Conservation (phyloP, 64 coral and sea anemone genomes). For the Cladopsammia gracilis region DNA sequence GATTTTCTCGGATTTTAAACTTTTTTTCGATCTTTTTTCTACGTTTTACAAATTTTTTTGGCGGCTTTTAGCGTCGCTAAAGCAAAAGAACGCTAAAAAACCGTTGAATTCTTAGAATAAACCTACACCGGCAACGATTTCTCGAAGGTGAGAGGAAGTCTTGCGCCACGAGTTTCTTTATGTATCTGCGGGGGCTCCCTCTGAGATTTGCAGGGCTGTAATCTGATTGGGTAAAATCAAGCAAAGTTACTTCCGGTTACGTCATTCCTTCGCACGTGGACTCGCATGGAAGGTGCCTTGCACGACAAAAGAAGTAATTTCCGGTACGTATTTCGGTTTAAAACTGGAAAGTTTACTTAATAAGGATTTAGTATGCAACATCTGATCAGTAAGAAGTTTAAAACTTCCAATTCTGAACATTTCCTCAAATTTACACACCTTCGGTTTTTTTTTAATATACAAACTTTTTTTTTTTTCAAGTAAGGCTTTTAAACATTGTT, state of each 20-base stretch:
- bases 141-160: slow-evolving; percentile 84
- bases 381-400: no score
- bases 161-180: slow-evolving; percentile 60
- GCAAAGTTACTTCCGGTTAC: slow-evolving; percentile 61
- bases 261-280: background rate
- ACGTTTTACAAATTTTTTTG: slow-evolving; percentile 95
- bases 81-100: slow-evolving; percentile 83
- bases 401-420: no score
- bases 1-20: slow-evolving; percentile 72
- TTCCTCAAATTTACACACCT: no score
- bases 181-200: slow-evolving; percentile 62
- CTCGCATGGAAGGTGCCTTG: background rate
- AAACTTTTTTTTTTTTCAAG: no score
- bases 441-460: no score
- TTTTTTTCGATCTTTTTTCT: slow-evolving; percentile 90
- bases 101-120: slow-evolving; percentile 57
- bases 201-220: slow-evolving; percentile 2
- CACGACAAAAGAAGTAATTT: background rate
- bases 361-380: no score
- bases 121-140: slow-evolving; percentile 78
- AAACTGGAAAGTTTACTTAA: no score
- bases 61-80: slow-evolving; percentile 89
- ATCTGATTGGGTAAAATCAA: slow-evolving; percentile 70
- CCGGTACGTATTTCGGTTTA: background rate
- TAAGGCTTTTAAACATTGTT: no score